phyloP scores from a whole-genome alignment of 2,888 invertebrate species.

The Agonopterix alstromeriana region DNA sequence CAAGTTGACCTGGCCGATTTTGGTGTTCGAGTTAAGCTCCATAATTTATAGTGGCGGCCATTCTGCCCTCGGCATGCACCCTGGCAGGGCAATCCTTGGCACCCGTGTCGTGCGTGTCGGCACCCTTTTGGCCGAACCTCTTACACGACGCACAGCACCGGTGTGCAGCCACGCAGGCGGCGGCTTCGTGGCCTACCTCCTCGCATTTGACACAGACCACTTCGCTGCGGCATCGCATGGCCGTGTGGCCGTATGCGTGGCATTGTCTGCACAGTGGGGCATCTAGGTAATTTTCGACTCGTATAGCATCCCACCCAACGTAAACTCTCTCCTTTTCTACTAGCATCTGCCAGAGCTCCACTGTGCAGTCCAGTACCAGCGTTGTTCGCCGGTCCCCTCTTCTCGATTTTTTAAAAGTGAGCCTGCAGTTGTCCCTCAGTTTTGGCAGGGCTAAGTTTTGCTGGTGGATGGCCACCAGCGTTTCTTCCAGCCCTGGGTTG shows the following conservation, averaged over 20 bases:
- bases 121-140: not conserved
- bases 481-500: not conserved
- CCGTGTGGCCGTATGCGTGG: too few species aligned
- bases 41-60: not conserved
- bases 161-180: not conserved
- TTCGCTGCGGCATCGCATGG: too few species aligned
- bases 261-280: too few species aligned
- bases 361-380: not conserved
- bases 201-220: not conserved
- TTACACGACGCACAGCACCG: slow-evolving; percentile 10
- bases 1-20: not conserved
- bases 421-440: not conserved
- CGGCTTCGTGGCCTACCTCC: not conserved
- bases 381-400: not conserved
- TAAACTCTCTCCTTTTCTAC: not conserved
- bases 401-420: not conserved
- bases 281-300: too few species aligned
- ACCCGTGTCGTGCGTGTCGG: slow-evolving; percentile 5
- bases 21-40: not conserved
- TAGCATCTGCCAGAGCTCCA: not conserved
- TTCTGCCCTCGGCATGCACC: not conserved
- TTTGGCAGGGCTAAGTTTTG: not conserved
- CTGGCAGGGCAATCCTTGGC: not conserved
- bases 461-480: not conserved
- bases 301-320: not conserved